Percentiles rank a stretch among this genome's conserved stretches.
These are phyloP conservation scores for Leptopilina syphax DNA, from an alignment of 2,888 invertebrate genomes.

Conservation along the genomic window DNA sequence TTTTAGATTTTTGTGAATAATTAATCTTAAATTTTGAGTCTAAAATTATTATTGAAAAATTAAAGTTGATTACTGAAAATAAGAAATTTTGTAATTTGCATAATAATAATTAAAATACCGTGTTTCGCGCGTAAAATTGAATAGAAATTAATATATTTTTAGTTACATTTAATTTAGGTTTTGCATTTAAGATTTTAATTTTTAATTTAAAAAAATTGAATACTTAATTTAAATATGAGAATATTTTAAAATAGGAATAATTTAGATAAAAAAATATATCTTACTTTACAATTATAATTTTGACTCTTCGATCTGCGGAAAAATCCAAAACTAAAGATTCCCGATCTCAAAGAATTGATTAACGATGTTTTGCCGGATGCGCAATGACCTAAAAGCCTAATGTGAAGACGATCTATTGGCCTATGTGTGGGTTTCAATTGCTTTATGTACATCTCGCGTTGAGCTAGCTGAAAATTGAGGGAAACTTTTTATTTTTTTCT, in stretches of 20 bases:
- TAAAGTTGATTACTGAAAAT: too few relatives aligned
- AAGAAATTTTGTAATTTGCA: too few relatives aligned
- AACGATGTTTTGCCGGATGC: conserved; percentile 86
- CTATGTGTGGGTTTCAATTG: conserved; percentile 82
- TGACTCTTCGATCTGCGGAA: conserved; percentile 80
- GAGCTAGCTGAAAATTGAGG: conserved; percentile 61
- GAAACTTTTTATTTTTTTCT: neutral
- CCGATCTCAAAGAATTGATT: conserved; percentile 83
- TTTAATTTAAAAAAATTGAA: too few relatives aligned
- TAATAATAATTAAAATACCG: too few relatives aligned
- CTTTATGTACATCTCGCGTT: conserved; percentile 79
- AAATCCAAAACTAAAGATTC: conserved; percentile 82
- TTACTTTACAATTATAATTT: conserved; percentile 71
- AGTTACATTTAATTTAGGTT: too few relatives aligned
- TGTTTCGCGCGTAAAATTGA: too few relatives aligned
- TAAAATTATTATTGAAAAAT: too few relatives aligned
- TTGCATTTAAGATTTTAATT: too few relatives aligned
- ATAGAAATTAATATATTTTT: too few relatives aligned
- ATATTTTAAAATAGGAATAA: neutral
- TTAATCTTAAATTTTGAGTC: too few relatives aligned
- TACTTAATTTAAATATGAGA: neutral
- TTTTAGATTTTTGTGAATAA: too few relatives aligned
- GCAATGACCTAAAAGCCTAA: conserved; percentile 85
- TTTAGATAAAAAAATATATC: neutral
- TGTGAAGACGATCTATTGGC: conserved; percentile 81